phyloP scores from a whole-genome alignment of 2,888 invertebrate species.

The Lagria hirta region DNA sequence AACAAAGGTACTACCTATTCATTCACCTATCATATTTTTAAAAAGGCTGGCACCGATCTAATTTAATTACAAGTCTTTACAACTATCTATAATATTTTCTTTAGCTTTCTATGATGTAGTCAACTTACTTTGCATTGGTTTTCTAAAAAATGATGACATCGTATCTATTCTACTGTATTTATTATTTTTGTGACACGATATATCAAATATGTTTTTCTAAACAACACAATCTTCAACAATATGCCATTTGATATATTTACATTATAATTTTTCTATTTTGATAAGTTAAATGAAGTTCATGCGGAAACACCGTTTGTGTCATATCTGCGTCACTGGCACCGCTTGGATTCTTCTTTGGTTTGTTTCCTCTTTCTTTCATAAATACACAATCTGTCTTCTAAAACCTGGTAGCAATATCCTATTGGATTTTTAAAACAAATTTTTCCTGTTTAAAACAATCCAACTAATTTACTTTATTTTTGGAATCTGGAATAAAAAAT shows the following conservation, averaged over 20 bases:
- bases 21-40: no score
- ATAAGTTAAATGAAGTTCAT: slow-evolving; percentile 7
- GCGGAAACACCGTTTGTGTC: slow-evolving; percentile 34
- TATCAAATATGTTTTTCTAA: no score
- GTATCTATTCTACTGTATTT: no score
- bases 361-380: slow-evolving; percentile 45
- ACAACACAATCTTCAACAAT: no score
- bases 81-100: no score
- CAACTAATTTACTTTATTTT: slow-evolving; percentile 9
- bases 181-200: no score
- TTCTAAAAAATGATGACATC: no score
- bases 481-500: background rate
- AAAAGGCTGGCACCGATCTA: no score
- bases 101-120: no score
- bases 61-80: no score
- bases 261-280: slow-evolving; percentile 10
- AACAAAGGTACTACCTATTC: no score
- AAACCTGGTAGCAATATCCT: slow-evolving; percentile 39
- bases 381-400: slow-evolving; percentile 48
- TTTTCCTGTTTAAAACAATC: slow-evolving; percentile 18
- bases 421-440: slow-evolving; percentile 24
- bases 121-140: no score
- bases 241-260: slow-evolving; percentile 23
- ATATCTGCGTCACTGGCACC: slow-evolving; percentile 31
- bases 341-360: slow-evolving; percentile 28